These are phyloP conservation scores for Arvicola amphibius DNA, from an alignment of 2,797 vertebrate genomes.

Conservation along the genomic window DNA sequence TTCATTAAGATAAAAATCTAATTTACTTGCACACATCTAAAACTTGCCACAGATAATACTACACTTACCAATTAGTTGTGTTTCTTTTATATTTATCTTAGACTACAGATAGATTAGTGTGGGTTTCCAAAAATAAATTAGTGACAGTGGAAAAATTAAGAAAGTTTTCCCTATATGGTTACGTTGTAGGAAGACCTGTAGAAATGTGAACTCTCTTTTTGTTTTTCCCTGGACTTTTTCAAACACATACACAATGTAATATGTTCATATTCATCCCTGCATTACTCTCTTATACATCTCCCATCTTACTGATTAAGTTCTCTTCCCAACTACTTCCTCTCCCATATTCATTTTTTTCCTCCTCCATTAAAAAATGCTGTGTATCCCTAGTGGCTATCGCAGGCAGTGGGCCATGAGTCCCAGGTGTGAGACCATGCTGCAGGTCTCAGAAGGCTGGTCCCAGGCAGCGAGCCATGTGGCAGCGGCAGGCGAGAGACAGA, in stretches of 20 bases:
- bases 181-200: conserved; percentile 34
- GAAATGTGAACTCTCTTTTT: neutral
- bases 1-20: conserved; percentile 55
- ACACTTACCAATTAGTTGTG: conserved; percentile 37
- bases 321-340: neutral
- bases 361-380: no score
- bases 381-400: no score
- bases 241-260: neutral
- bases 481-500: no score
- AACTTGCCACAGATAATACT: conserved; percentile 21
- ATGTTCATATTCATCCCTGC: neutral
- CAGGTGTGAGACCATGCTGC: no score
- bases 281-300: no score
- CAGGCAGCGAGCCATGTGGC: no score
- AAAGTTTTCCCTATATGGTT: neutral
- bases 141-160: neutral
- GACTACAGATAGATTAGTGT: conserved; percentile 41
- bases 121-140: neutral
- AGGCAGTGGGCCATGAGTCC: no score
- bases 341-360: neutral
- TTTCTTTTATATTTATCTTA: conserved; percentile 40
- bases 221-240: neutral
- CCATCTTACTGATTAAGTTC: neutral
- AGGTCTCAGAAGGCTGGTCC: no score
- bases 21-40: conserved; percentile 51